Conservation (phyloP, 2,113 vertebrate species). For the Brachypodius melanocephalos region DNA sequence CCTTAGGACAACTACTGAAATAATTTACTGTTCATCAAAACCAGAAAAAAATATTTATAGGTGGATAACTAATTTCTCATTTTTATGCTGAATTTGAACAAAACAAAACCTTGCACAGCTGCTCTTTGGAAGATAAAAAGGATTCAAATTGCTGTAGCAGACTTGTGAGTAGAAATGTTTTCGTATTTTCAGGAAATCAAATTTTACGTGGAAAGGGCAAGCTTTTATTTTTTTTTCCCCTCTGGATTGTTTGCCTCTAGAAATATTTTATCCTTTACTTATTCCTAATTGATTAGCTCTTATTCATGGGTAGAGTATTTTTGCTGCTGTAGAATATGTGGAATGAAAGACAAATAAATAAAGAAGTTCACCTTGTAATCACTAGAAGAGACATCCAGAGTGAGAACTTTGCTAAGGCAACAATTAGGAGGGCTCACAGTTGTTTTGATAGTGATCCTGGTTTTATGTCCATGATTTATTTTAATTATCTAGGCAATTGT, state of each 20-base stretch:
- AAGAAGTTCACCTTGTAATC: background rate
- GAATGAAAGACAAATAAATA: background rate
- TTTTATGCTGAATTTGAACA: slow-evolving; percentile 51
- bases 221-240: background rate
- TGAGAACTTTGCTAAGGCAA: background rate
- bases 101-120: slow-evolving; percentile 57
- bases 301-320: background rate
- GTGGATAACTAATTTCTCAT: slow-evolving; percentile 21
- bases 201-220: background rate
- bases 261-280: slow-evolving; percentile 11
- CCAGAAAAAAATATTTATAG: slow-evolving; percentile 2
- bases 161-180: slow-evolving; percentile 21
- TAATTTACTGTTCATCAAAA: background rate
- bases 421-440: background rate
- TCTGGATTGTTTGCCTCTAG: background rate
- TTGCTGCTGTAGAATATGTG: background rate
- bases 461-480: background rate
- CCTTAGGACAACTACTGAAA: background rate
- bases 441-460: background rate
- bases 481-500: background rate
- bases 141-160: slow-evolving; percentile 39
- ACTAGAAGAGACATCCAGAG: background rate
- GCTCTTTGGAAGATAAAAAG: slow-evolving; percentile 66
- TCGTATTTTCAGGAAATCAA: slow-evolving; percentile 51
- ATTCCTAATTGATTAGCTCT: slow-evolving; percentile 24